These are phyloP conservation scores for Numenius arquata DNA, from an alignment of 2,113 vertebrate species.

Conservation along the genomic window DNA sequence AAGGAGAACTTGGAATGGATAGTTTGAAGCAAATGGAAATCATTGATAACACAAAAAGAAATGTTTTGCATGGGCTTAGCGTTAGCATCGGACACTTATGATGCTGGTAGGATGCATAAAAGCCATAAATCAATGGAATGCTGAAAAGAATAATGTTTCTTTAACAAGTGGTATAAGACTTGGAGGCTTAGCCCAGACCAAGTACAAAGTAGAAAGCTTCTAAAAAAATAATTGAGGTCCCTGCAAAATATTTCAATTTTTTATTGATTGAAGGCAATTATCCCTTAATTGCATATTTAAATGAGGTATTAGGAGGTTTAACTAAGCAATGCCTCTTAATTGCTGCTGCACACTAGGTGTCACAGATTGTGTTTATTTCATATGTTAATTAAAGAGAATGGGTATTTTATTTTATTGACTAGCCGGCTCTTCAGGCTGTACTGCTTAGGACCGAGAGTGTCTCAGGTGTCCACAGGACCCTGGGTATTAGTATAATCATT, in stretches of 20 bases:
- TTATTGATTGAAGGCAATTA: slow-evolving; percentile 92
- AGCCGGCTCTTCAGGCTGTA: slow-evolving; percentile 71
- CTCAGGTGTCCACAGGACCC: slow-evolving; percentile 72
- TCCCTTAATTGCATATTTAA: slow-evolving; percentile 92
- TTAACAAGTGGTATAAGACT: slow-evolving; percentile 55
- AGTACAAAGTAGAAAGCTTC: slow-evolving; percentile 67
- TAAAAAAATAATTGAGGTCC: slow-evolving; percentile 77
- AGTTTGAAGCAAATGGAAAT: slow-evolving; percentile 38
- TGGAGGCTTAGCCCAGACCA: slow-evolving; percentile 52
- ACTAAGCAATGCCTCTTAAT: slow-evolving; percentile 90
- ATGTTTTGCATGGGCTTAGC: slow-evolving; percentile 30
- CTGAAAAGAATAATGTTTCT: slow-evolving; percentile 58
- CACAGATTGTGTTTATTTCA: slow-evolving; percentile 89
- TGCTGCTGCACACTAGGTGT: slow-evolving; percentile 86
- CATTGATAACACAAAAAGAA: slow-evolving; percentile 39
- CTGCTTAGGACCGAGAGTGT: slow-evolving; percentile 72
- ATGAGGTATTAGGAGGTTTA: slow-evolving; percentile 89
- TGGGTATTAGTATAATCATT: slow-evolving; percentile 73
- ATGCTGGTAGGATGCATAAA: slow-evolving; percentile 54
- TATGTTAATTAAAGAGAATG: slow-evolving; percentile 89
- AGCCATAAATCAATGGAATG: slow-evolving; percentile 25
- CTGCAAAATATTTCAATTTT: slow-evolving; percentile 86
- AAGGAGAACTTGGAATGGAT: not conserved
- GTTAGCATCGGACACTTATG: not conserved
- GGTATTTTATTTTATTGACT: slow-evolving; percentile 85